phyloP scores from a whole-genome alignment of 2,797 vertebrate species.

The Pangasius djambal region DNA sequence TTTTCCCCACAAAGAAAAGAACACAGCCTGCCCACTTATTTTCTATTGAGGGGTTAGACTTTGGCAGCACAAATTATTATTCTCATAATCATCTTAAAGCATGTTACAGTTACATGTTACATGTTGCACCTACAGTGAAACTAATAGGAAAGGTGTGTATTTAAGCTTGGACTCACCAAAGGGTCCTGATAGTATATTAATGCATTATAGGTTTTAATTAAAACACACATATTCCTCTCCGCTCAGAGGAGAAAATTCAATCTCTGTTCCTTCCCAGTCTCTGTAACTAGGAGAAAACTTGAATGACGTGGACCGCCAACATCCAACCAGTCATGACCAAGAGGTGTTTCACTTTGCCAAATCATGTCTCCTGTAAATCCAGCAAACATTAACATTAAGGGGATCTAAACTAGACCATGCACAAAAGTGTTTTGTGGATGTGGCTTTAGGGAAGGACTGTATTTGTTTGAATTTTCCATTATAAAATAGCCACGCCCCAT shows the following conservation, averaged over 20 bases:
- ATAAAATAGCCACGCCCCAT: neutral
- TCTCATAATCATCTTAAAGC: neutral
- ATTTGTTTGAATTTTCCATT: neutral
- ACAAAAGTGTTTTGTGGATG: neutral
- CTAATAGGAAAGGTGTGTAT: neutral
- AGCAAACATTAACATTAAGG: neutral
- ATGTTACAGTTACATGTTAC: too few relatives aligned
- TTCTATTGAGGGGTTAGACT: neutral
- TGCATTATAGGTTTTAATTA: neutral
- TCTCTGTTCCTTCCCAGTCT: neutral
- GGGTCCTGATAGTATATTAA: neutral
- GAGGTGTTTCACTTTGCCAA: neutral
- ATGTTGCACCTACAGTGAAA: neutral
- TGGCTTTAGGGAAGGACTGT: neutral
- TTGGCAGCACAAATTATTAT: neutral
- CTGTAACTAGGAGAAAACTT: neutral
- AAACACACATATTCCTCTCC: neutral
- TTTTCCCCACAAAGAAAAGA: neutral
- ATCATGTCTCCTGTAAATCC: neutral
- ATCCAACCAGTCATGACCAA: neutral
- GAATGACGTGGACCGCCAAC: neutral
- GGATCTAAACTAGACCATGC: neutral
- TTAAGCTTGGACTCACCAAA: neutral
- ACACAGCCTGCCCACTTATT: neutral
- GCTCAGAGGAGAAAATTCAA: neutral